Conservation (phyloP, 1,140 invertebrate species). For the Musca domestica region DNA sequence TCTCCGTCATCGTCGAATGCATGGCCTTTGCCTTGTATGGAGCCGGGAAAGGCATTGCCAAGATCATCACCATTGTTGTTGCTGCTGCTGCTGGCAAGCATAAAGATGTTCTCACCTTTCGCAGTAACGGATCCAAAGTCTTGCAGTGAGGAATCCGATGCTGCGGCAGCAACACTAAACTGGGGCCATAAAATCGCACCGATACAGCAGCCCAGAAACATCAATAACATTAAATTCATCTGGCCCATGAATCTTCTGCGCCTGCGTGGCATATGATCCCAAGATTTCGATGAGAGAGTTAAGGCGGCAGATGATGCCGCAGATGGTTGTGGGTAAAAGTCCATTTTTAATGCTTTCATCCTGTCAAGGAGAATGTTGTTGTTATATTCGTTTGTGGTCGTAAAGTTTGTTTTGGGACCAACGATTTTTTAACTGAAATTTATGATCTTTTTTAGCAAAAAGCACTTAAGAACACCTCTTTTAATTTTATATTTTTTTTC, state of each 20-base stretch:
- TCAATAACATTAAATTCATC: not conserved
- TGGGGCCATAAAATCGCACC: not conserved
- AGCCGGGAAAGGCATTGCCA: not conserved
- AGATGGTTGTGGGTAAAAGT: no score
- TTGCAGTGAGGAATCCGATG: not conserved
- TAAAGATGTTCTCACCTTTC: slow-evolving; percentile 1
- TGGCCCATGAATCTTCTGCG: not conserved
- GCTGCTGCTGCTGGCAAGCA: not conserved
- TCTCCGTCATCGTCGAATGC: not conserved
- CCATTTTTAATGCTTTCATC: no score
- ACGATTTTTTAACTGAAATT: no score
- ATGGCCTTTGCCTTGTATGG: not conserved
- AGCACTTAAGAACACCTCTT: no score
- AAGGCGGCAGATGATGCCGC: no score
- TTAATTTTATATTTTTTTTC: no score
- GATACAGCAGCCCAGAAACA: slow-evolving; percentile 1
- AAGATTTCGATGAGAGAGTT: not conserved
- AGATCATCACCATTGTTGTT: not conserved
- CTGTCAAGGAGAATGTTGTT: no score
- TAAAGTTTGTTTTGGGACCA: no score
- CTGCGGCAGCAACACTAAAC: not conserved
- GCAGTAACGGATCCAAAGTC: not conserved
- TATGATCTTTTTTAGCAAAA: no score
- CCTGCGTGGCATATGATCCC: not conserved
- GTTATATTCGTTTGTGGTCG: no score